Conservation (phyloP, 2,888 invertebrate genomes). For the Monochamus alternatus region DNA sequence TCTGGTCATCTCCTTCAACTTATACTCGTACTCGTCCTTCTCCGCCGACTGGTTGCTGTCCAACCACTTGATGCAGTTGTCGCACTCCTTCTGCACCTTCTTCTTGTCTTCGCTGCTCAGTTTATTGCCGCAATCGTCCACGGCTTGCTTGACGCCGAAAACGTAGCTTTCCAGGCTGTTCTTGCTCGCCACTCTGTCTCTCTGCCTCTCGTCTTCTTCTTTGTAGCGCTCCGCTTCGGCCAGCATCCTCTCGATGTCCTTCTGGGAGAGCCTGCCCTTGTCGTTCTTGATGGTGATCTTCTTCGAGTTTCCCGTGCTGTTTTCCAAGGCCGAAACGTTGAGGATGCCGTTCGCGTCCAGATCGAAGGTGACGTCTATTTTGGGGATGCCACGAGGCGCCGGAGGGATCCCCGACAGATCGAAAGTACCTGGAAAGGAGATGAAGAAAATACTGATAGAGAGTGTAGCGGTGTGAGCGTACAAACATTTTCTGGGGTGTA, state of each 20-base stretch:
- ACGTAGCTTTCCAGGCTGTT: slow-evolving; percentile 83
- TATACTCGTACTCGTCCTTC: slow-evolving; percentile 78
- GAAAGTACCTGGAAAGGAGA: slow-evolving; percentile 67
- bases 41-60: slow-evolving; percentile 79
- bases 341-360: slow-evolving; percentile 84
- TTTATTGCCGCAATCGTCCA: slow-evolving; percentile 78
- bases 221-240: slow-evolving; percentile 81
- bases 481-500: no score
- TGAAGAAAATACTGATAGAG: neutral
- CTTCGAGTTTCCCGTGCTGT: slow-evolving; percentile 77
- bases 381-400: slow-evolving; percentile 73
- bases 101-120: slow-evolving; percentile 73
- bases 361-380: slow-evolving; percentile 79
- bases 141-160: slow-evolving; percentile 80
- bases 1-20: slow-evolving; percentile 75
- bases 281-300: slow-evolving; percentile 89
- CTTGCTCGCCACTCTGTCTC: slow-evolving; percentile 79
- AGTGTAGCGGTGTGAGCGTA: no score
- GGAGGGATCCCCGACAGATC: slow-evolving; percentile 74
- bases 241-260: slow-evolving; percentile 88
- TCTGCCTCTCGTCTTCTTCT: slow-evolving; percentile 82
- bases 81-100: slow-evolving; percentile 72
- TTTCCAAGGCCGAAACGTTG: slow-evolving; percentile 74
- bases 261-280: slow-evolving; percentile 85
- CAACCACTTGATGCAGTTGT: slow-evolving; percentile 80